Evolutionary conservation across 2,888 invertebrate species (phyloP).

Genomic region (Athalia circularis): DNA sequence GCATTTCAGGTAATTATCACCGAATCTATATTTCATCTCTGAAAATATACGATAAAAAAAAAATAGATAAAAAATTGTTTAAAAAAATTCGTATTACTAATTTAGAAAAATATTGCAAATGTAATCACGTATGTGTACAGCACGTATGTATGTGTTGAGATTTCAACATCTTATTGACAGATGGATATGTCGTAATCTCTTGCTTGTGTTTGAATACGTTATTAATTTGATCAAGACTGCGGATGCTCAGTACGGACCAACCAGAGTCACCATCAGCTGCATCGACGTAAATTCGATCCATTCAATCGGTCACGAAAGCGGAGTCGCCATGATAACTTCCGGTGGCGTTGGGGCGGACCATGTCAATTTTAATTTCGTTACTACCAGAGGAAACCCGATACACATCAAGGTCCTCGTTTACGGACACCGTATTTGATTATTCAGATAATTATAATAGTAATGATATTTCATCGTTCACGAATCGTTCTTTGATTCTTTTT

Average conservation of each 20-base stretch:
- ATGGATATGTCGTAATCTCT: slow-evolving; percentile 1
- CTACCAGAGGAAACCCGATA: slow-evolving; percentile 57
- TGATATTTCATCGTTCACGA: no score
- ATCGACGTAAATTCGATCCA: slow-evolving; percentile 53
- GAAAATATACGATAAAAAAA: not conserved
- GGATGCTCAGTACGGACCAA: slow-evolving; percentile 59
- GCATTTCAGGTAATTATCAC: slow-evolving; percentile 27
- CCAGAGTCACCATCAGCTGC: slow-evolving; percentile 56
- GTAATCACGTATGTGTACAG: no score
- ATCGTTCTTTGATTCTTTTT: no score
- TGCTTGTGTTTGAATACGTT: not conserved
- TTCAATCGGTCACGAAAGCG: slow-evolving; percentile 56
- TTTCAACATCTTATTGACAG: not conserved
- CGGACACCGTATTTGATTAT: slow-evolving; percentile 43
- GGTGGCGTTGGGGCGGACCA: slow-evolving; percentile 59
- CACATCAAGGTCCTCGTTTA: slow-evolving; percentile 59
- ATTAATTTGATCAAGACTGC: slow-evolving; percentile 54
- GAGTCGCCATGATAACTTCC: slow-evolving; percentile 55
- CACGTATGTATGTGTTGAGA: no score
- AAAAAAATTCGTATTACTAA: no score
- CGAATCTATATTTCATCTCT: not conserved
- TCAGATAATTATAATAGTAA: no score
- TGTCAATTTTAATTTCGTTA: slow-evolving; percentile 57
- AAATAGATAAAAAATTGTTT: not conserved
- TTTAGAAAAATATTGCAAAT: no score